Evolutionary conservation across 2,113 vertebrate species (phyloP), one percentile per base, ranked within the genome.

Genomic region (Fregata magnificens): DNA sequence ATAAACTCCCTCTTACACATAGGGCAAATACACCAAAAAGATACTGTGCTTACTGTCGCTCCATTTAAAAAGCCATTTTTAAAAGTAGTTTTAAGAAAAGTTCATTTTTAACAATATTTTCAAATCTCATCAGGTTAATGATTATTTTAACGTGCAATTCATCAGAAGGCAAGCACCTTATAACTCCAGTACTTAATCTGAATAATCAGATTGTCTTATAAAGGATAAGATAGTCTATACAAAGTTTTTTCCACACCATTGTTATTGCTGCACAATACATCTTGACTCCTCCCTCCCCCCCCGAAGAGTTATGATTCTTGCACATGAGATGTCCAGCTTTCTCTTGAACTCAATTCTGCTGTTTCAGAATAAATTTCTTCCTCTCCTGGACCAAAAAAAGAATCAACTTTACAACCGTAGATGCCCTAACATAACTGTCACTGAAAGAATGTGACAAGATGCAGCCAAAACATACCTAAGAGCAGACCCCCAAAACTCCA

Each of bases 401-500:
- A 55, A 45, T 6, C 22, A 84, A 8, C 21, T 89, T 78, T 42
- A 88, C 11, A 92, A 63, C 38, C 1, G 2, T 1, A 84, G 55
- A 26, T 58, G 14, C 42, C 91, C 91, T 87, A 86, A 86, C 34
- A 16, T 32, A 91, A 84, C 56, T 96, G 94, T 81, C 94, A 97
- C 96, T 88, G 93, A 78, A 88, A 81, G 36, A 96, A 95, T 50
- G 89, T 96, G 95, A 93, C 93, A 94, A 95, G 81, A 96, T 84
- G 73, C 73, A 96, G 77, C 89, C 91, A 96, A 91, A 95, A 96
- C 95, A 96, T 93, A 96, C 95, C 91, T 96, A 97, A 89, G 61
- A 96, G 84, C 50, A 96, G 94, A 96, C 78, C 95, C 95, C 65
- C 89, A 95, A 84, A 96, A 96, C 86, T 79, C 93, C 95, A 96